Base-by-base conservation (phyloP, 2,113 vertebrate species). In the Malurus alboscapulatus region DNA sequence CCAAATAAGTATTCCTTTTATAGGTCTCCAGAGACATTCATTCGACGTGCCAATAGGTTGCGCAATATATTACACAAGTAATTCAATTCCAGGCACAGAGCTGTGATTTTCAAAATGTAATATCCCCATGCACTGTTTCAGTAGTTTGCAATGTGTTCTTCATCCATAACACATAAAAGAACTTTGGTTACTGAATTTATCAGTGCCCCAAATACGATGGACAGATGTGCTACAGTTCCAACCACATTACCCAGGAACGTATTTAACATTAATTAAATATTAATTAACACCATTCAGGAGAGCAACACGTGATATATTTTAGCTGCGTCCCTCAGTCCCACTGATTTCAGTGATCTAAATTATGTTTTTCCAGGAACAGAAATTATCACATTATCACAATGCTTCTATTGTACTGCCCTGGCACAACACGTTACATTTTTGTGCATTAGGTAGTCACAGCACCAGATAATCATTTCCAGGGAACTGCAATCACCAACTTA, bases 1-100 rank as follows among this genome's bases (percentile, higher is more conserved):
- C 36, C 38, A 87, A 68, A 9, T 78, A 81, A 75, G n/a, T 81
- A 82, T 68, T 78, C 58, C 34, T 74, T 82, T 92, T 91, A 76
- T 53, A 67, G 27, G 47, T 50, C 87, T 91, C 76, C 32, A 68
- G 76, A 93, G 87, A 75, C 16, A 6, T 22, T 80, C 21, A 38
- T 65, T 69, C 73, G 65, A 44, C 1, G 0, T 21, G 30, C 57
- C 86, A 65, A 72, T 6, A 75, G 58, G 26, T 42, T 61, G 45
- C 53, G 30, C 12, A 65, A 65, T 75, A 26, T 10, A 32, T 73
- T 65, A 86, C 17, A 47, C 42, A 78, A 80, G 71, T 54, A 91
- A 87, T 48, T 65, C n/a, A 45, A 19, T 13, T 50, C 48, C 61
- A 66, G 66, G 44, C 61, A 83, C 16, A 50, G 61, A 87, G 25